phyloP scores from a whole-genome alignment of 2,113 vertebrate genomes.

The Dasyurus viverrinus region DNA sequence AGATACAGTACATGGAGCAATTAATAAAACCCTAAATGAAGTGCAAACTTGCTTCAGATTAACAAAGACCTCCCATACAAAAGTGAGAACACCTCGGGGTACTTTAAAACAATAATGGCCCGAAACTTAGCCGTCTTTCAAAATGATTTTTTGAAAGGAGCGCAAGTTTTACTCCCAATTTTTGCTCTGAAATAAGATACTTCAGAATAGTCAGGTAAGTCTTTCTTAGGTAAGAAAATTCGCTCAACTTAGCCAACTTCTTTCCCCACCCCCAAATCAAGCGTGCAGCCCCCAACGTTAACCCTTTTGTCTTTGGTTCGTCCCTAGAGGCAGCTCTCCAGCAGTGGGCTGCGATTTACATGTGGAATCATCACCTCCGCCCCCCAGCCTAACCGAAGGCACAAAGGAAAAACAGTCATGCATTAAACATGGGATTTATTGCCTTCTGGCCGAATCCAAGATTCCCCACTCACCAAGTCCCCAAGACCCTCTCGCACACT shows the following conservation, averaged over 20 bases:
- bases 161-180: neutral
- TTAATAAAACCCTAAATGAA: neutral
- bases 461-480: slow-evolving; percentile 84
- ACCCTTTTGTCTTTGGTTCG: slow-evolving; percentile 87
- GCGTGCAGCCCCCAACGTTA: slow-evolving; percentile 80
- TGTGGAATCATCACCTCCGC: slow-evolving; percentile 85
- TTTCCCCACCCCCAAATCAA: slow-evolving; percentile 77
- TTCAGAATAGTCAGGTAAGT: neutral
- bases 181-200: neutral
- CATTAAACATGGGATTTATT: slow-evolving; percentile 95
- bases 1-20: neutral
- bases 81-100: neutral
- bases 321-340: slow-evolving; percentile 72
- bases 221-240: neutral
- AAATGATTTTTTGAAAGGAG: neutral
- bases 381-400: slow-evolving; percentile 87
- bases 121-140: neutral
- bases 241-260: neutral
- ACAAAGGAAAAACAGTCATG: slow-evolving; percentile 95
- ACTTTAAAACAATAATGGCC: neutral
- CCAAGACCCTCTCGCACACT: slow-evolving; percentile 69
- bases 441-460: slow-evolving; percentile 88
- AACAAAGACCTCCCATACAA: neutral
- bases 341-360: slow-evolving; percentile 81
- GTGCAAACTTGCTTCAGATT: neutral